Evolutionary conservation across 1,140 invertebrate genomes (phyloP).

Genomic region (Anoplolepis gracilipes): DNA sequence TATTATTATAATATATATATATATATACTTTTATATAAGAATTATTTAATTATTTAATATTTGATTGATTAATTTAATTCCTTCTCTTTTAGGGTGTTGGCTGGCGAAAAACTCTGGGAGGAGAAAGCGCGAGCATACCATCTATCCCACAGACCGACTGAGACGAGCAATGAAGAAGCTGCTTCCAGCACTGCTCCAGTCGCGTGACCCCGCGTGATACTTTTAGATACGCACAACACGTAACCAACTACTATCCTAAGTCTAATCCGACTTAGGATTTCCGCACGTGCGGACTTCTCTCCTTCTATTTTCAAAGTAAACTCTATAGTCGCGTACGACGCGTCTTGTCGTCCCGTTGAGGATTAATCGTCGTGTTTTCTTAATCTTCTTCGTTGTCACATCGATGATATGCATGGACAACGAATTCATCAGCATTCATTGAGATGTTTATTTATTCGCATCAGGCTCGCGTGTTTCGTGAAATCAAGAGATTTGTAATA

Average conservation of each 20-base stretch:
- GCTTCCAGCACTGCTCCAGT: slow-evolving; percentile 65
- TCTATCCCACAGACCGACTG: slow-evolving; percentile 68
- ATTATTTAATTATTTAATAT: not conserved
- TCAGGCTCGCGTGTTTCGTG: slow-evolving; percentile 17
- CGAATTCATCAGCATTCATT: slow-evolving; percentile 21
- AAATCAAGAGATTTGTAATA: slow-evolving; percentile 32
- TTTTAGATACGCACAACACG: slow-evolving; percentile 63
- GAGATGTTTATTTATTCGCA: slow-evolving; percentile 38
- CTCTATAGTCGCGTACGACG: slow-evolving; percentile 1
- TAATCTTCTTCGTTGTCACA: slow-evolving; percentile 40
- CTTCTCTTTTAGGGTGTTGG: slow-evolving; percentile 76
- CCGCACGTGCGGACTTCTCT: not conserved
- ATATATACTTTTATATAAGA: no score
- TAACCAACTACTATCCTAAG: slow-evolving; percentile 22
- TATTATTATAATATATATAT: no score
- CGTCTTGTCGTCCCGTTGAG: not conserved
- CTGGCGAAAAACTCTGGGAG: slow-evolving; percentile 81
- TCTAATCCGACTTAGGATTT: slow-evolving; percentile 17
- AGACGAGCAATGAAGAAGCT: slow-evolving; percentile 68
- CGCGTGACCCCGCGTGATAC: slow-evolving; percentile 77
- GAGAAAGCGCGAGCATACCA: slow-evolving; percentile 80
- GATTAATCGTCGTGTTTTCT: slow-evolving; percentile 40
- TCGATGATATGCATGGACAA: slow-evolving; percentile 3
- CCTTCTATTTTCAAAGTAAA: slow-evolving; percentile 45
- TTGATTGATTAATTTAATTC: slow-evolving; percentile 10